Base-by-base conservation (phyloP, 1,140 invertebrate species). In the Papilio machaon region DNA sequence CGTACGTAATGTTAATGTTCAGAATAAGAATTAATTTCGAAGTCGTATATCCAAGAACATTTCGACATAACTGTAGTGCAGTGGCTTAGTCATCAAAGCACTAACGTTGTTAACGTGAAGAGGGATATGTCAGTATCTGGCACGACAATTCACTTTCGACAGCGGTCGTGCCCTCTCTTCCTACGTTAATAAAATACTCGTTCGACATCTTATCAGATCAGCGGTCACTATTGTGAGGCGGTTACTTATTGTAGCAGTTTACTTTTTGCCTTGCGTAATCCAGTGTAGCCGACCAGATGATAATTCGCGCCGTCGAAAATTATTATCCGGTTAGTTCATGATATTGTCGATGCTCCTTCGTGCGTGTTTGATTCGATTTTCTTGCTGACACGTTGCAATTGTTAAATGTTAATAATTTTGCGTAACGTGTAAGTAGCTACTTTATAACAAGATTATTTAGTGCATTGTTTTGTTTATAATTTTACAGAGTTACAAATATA, bases 131-230 rank as follows among this genome's bases (percentile, higher is more conserved):
- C 87, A 82, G 83, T 86, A 86, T 82, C 81, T 75, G 74, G 81
- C 88, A 89, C 85, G 86, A 91, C 89, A 93, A 89, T 91, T 94
- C 90, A 93, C 89, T 93, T 92, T 94, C 91, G 90, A 92, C 88
- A 85, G 82, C 85, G 83, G 86, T 92, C 91, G 91, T 93, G 92
- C 89, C 82, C 85, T 87, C 86, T 85, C 86, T 88, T 89, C 88
- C 91, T 89, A 90, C 86, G 89, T 84, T 82, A 80, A 82, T 85
- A 84, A 81, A 88, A 89, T 88, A 86, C 85, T 86, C 89, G 86
- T 85, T 86, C 85, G 85, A 84, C 81, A 77, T 83, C 84, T 85
- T 92, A 94, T 93, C 92, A 88, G 91, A 94, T 93, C 91, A 88
- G 90, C 85, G 90, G 85, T 82, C 85, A 85, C 87, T 86, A 90